Evolutionary conservation across 1,140 invertebrate genomes (phyloP), one percentile per base, ranked within the genome.

Genomic region (silkworm (Bombyx mori)): DNA sequence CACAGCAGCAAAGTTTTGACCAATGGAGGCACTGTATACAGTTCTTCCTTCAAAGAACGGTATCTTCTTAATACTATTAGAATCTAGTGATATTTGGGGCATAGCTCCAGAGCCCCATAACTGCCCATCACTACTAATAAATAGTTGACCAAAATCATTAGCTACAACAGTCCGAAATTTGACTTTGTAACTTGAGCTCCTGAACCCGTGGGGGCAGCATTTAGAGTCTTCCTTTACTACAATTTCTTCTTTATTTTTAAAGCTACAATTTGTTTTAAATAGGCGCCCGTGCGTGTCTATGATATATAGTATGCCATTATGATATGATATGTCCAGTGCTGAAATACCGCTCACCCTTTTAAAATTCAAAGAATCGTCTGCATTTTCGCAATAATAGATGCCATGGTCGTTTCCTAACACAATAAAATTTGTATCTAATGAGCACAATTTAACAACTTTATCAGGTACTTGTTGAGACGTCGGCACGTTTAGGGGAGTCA

Each of bases 51-150:
- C 90, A 67, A 95, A 93, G 79, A 92, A 93, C 56, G 87, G 88
- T 8, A 95, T 89, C 84, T 89, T 91, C 46, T 90, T 90, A 57
- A 93, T 92, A 69, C 82, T 88, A 57, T 65, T 65, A 58, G 84
- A 85, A 52, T 90, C 90, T 60, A 94, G 89, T 18, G 91, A 90
- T 57, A 94, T 90, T 73, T 94, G 92, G 7, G 91, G 90, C 78
- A 94, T 93, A 69, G 88, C 78, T 48, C 94, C 94, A 65, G 90
- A 92, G 1, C 91, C 92, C 93, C 93, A 95, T 8, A 95, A 79
- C 60, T 94, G 91, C 22, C 92, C 92, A 79, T 84, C 90, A 65
- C 92, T 91, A 44, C 91, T 92, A 26, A 93, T 89, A 79, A 91
- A 93, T 7, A 94, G 82, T 57, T 89, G 82, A 7, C 90, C 89